Conservation (phyloP, 2,113 vertebrate genomes). For the Lates calcarifer region DNA sequence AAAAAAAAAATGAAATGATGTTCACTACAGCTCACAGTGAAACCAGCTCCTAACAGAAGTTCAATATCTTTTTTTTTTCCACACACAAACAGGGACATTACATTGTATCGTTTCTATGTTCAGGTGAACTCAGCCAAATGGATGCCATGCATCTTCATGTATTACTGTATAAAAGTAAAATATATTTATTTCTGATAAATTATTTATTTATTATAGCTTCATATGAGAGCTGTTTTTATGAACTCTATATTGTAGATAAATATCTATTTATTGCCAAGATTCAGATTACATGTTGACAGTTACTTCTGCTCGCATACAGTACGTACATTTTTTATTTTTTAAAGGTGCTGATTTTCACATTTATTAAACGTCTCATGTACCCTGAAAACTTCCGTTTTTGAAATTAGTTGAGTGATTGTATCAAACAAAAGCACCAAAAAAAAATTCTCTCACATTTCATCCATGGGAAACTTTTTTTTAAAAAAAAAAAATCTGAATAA, state of each 20-base stretch:
- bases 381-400: neutral
- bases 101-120: slow-evolving; percentile 64
- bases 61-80: neutral
- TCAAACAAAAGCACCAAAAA: neutral
- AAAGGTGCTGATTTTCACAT: slow-evolving; percentile 39
- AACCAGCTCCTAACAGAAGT: slow-evolving; percentile 37
- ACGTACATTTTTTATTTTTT: neutral
- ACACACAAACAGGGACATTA: slow-evolving; percentile 60
- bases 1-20: slow-evolving; percentile 28
- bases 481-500: neutral
- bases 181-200: slow-evolving; percentile 90
- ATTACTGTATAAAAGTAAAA: slow-evolving; percentile 86
- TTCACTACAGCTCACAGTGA: slow-evolving; percentile 38
- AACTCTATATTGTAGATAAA: slow-evolving; percentile 75
- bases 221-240: slow-evolving; percentile 81
- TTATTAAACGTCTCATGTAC: neutral
- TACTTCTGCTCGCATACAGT: slow-evolving; percentile 41
- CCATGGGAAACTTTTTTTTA: neutral
- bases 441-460: neutral
- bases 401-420: neutral
- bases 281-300: slow-evolving; percentile 63
- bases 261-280: slow-evolving; percentile 86
- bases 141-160: slow-evolving; percentile 88
- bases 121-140: slow-evolving; percentile 81
- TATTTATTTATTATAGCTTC: slow-evolving; percentile 90